A percentile compares a stretch with the other conserved stretches of the same genome.
These are phyloP conservation scores for Ceratosolen solmsi DNA, from an alignment of 1,140 invertebrate species.

Conservation along the genomic window DNA sequence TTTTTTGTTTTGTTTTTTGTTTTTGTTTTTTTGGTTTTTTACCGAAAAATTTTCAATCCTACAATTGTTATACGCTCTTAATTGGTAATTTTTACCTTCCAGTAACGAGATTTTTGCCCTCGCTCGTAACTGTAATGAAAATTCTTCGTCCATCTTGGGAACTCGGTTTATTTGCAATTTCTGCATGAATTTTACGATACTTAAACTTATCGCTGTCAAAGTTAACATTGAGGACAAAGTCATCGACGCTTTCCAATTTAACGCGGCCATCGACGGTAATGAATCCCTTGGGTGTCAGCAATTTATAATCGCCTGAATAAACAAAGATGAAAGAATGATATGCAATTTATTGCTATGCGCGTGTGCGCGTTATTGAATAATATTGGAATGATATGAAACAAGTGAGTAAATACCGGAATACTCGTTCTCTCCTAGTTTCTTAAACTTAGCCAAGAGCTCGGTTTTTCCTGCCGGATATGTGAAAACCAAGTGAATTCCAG, in stretches of 20 bases:
- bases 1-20: background rate
- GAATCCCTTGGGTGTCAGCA: constrained; percentile 67
- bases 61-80: no score
- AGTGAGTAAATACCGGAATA: constrained; percentile 68
- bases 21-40: background rate
- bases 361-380: no score
- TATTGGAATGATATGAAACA: background rate
- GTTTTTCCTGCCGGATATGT: constrained; percentile 71
- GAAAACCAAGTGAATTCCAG: constrained; percentile 70
- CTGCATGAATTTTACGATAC: constrained; percentile 78
- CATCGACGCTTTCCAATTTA: constrained; percentile 77
- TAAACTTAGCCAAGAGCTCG: constrained; percentile 74
- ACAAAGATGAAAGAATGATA: background rate
- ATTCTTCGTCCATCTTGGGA: constrained; percentile 77
- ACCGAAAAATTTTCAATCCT: no score
- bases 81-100: constrained; percentile 81
- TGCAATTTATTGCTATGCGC: background rate
- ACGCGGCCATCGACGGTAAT: constrained; percentile 72
- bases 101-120: constrained; percentile 78
- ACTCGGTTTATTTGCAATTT: constrained; percentile 77
- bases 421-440: constrained; percentile 74
- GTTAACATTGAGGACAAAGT: constrained; percentile 77
- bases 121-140: constrained; percentile 77
- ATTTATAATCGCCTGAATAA: constrained; percentile 62
- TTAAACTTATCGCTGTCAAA: constrained; percentile 80